Evolutionary conservation across 2,113 vertebrate species (phyloP), one percentile per base, ranked within the genome.

Genomic region (Sceloporus tristichus): DNA sequence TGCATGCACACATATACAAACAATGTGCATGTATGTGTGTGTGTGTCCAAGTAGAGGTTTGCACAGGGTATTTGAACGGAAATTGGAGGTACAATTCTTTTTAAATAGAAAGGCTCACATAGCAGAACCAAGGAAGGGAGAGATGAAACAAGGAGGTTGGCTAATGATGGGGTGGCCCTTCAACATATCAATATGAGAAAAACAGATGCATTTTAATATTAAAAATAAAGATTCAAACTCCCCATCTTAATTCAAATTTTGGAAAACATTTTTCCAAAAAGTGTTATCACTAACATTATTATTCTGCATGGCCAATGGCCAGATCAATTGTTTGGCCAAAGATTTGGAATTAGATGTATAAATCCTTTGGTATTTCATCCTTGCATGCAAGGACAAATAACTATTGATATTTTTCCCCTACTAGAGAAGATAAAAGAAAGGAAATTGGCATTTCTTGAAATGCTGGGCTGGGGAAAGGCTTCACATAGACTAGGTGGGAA

Each of bases 21-120:
- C 34, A 34, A 82, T 86, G 88, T 91, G 93, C 90, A 87, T 90
- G 93, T 93, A 88, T 89, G 81, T 87, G 87, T 90, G 93, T 88
- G 84, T 91, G 92, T 92, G 88, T 88, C 82, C 8, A 66, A 88
- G 73, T 42, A 88, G 89, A 85, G 68, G 89, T 90, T 87, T 66
- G 76, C 89, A 85, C 62, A 53, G 40, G 0, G 18, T 34, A 88
- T 85, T 92, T 14, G 75, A 77, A 80, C 59, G 48, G 76, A 84
- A 23, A 53, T 23, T 85, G 86, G 70, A 25, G 80, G 81, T 9
- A 65, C 70, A 89, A 79, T 65, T 90, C 48, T 29, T 19, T 91
- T 91, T 23, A 25, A 82, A 90, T 90, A 83, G 90, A 93, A 68
- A 70, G 53, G 88, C 56, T 29, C 16, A 21, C 9, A 68, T 59